Percentiles rank a stretch among this genome's conserved stretches.
phyloP scores from a whole-genome alignment of 2,113 vertebrate species.

The Gyps fulvus region DNA sequence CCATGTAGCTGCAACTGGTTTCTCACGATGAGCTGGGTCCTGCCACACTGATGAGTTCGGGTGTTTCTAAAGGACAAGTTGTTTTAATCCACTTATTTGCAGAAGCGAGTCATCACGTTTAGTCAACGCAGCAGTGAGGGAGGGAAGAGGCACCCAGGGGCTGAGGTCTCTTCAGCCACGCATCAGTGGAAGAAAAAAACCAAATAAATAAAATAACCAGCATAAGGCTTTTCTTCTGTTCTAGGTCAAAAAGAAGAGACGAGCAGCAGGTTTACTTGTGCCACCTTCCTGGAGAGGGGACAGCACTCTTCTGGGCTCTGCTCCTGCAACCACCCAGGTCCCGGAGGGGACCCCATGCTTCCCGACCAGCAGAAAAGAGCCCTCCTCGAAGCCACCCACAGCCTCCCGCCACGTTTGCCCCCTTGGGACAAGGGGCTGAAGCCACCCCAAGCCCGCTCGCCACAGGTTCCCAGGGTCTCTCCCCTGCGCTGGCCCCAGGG shows the following conservation, averaged over 20 bases:
- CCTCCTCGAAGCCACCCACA: rapidly evolving
- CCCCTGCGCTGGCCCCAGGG: background rate
- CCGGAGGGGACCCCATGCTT: rapidly evolving
- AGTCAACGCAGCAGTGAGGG: background rate
- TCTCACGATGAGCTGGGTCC: background rate
- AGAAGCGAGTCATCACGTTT: background rate
- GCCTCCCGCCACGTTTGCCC: rapidly evolving
- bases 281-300: background rate
- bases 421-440: background rate
- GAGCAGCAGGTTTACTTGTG: background rate
- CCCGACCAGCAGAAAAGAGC: background rate
- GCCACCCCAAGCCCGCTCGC: rapidly evolving
- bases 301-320: background rate
- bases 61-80: background rate
- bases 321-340: background rate
- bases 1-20: background rate
- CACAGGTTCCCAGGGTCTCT: background rate
- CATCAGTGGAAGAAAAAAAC: background rate
- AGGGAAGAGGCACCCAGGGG: background rate
- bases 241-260: background rate
- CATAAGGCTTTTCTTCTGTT: background rate
- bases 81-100: background rate
- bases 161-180: background rate
- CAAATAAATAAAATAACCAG: background rate
- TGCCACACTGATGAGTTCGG: background rate